Evolutionary conservation across 2,797 vertebrate species (phyloP), one percentile per base, ranked within the genome.

Genomic region (Scyliorhinus canicula): DNA sequence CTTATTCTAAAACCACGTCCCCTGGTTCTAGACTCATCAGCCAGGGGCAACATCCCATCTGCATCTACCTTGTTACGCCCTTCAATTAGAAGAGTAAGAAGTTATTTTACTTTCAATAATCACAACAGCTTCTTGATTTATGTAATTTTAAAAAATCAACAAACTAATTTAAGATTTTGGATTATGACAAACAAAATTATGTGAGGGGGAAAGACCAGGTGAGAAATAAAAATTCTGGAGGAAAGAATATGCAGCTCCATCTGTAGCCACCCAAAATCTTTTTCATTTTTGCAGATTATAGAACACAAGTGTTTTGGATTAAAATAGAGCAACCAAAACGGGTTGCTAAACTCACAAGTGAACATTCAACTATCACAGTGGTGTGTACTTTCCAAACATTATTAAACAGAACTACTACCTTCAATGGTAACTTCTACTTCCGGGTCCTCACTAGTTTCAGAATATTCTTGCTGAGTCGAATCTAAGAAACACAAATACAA

Each of bases 351-450:
- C n/a, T n/a, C n/a, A 63, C 4, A 63, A 44, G 88, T 91, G 65
- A 65, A 82, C 21, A 82, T 82, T 19, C 44, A 47, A 82, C n/a
- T n/a, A n/a, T n/a, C n/a, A n/a, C n/a, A n/a, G n/a, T n/a, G n/a
- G n/a, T n/a, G n/a, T n/a, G n/a, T n/a, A n/a, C n/a, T n/a, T n/a
- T n/a, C n/a, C n/a, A n/a, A n/a, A n/a, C n/a, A n/a, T n/a, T n/a
- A n/a, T n/a, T n/a, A 91, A 44, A 71, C 28, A 0, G 19, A 95
- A 95, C 96, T 95, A 97, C 96, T 95, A 97, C 97, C 97, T 97
- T 97, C 97, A 3, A 96, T 96, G 95, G 97, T 97, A 93, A 97
- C 96, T 95, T 97, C 97, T 57, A 96, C 96, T 96, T 97, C 97
- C 3, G 97, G 96, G 95, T 97, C 96, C 95, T 97, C 97, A 96